These are phyloP conservation scores for Molossus alvarezi DNA, from an alignment of 2,797 vertebrate genomes.

Conservation along the genomic window DNA sequence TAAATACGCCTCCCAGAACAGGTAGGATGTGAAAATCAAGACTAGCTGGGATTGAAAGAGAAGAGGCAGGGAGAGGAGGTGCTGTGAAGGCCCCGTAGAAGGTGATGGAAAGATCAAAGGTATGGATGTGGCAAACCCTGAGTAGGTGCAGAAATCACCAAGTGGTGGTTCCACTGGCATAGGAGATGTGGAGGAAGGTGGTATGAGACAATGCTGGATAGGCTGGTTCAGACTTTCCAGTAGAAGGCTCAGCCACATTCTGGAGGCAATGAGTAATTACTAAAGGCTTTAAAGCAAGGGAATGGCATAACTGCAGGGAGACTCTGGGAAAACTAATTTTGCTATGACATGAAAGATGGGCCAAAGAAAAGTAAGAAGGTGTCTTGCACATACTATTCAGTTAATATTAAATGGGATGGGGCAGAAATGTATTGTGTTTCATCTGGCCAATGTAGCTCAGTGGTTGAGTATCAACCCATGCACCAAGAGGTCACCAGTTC, in stretches of 20 bases:
- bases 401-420: slow-evolving; percentile 64
- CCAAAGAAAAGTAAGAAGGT: slow-evolving; percentile 47
- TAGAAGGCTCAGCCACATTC: slow-evolving; percentile 30
- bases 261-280: not conserved
- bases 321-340: slow-evolving; percentile 52
- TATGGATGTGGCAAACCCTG: not conserved
- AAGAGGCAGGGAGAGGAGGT: not conserved
- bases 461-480: too few relatives aligned
- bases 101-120: not conserved
- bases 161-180: not conserved
- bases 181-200: not conserved
- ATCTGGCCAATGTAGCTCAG: too few relatives aligned
- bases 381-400: not conserved
- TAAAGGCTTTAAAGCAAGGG: not conserved
- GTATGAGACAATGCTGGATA: not conserved
- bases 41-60: not conserved
- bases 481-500: too few relatives aligned
- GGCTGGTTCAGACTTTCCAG: not conserved
- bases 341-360: not conserved
- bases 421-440: slow-evolving; percentile 16
- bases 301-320: not conserved
- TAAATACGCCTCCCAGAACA: not conserved
- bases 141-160: not conserved
- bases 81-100: not conserved
- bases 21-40: not conserved